Conservation (phyloP, 2,888 invertebrate species). For the Drosophila fulvimacula region DNA sequence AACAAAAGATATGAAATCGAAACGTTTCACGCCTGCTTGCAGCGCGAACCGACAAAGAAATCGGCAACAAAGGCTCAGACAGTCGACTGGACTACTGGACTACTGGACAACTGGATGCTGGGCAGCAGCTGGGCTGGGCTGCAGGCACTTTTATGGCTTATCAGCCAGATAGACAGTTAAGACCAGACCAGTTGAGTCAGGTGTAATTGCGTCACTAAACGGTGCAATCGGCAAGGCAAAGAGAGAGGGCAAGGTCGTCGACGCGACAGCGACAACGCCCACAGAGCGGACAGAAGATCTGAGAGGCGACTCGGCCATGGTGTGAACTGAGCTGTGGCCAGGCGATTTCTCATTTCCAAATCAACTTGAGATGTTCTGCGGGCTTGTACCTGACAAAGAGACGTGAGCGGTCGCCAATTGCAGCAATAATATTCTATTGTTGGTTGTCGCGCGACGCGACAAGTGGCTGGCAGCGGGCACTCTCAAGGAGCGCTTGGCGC, state of each 20-base stretch:
- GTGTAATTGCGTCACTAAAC: constrained; percentile 73
- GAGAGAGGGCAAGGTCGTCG: constrained; percentile 37
- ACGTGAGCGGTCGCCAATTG: constrained; percentile 69
- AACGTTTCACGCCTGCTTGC: constrained; percentile 72
- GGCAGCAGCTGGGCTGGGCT: constrained; percentile 50
- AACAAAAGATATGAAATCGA: constrained; percentile 72
- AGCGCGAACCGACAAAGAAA: constrained; percentile 60
- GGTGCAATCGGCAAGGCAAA: constrained; percentile 10
- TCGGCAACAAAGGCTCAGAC: constrained; percentile 34
- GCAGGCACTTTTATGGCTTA: constrained; percentile 50
- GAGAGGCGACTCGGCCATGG: constrained; percentile 41
- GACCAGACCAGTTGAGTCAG: constrained; percentile 54
- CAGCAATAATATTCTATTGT: constrained; percentile 76
- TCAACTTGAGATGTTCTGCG: constrained; percentile 62
- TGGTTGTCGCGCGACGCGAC: constrained; percentile 67
- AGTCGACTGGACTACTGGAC: constrained; percentile 37
- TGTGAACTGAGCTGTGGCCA: constrained; percentile 73
- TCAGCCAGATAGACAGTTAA: constrained; percentile 25
- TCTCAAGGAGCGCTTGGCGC: constrained; percentile 61
- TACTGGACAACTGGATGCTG: constrained; percentile 11
- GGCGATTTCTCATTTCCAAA: constrained; percentile 60
- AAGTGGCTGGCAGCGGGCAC: constrained; percentile 54
- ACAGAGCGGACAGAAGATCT: constrained; percentile 5
- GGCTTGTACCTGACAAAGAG: constrained; percentile 33
- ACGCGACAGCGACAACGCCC: constrained; percentile 33